Evolutionary conservation across 2,888 invertebrate genomes (phyloP), one percentile per base, ranked within the genome.

Genomic region (Conistra vaccinii): DNA sequence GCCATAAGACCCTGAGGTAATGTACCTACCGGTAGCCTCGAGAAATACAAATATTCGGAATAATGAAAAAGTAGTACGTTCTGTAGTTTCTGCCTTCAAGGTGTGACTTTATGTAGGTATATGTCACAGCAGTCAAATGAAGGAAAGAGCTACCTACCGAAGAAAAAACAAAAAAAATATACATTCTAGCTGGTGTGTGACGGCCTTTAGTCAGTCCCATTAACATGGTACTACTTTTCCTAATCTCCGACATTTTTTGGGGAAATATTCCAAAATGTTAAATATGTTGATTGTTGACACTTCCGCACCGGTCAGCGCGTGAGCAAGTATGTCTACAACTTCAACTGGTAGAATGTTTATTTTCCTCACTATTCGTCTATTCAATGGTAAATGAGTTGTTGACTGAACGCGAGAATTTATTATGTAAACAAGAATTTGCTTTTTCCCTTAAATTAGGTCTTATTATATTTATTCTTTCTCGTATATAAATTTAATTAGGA

Each of bases 171-270:
- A 42, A 42, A 42, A 42, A 20, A 48, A 45, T 4, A 23, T 2
- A 35, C 9, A 48, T 39, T 51, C 0, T n/a, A 12, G 14, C 23
- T 23, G 14, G 5, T 76, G 60, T 61, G n/a, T 2, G 20, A 35
- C 26, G 1, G 14, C 6, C 45, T 53, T 76, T n/a, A 53, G 20
- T 85, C 78, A 72, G 35, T 86, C 80, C 83, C 82, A 84, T 89
- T 86, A 87, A 88, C 86, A 88, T 78, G n/a, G 12, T 20, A 88
- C 87, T 78, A 90, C 89, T 90, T 91, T 89, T 88, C 85, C 83
- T 85, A 73, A 66, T 77, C 66, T 60, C 53, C 12, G 14, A 76
- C 29, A 32, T 51, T 65, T 74, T 73, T 84, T 73, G 39, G 26
- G 32, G 57, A 73, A 65, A 65, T 70, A 83, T 70, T 76, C 14